Percentiles rank a stretch among this genome's conserved stretches.
Evolutionary conservation across 2,888 invertebrate species (phyloP).

Genomic region (Epinotia nisella): DNA sequence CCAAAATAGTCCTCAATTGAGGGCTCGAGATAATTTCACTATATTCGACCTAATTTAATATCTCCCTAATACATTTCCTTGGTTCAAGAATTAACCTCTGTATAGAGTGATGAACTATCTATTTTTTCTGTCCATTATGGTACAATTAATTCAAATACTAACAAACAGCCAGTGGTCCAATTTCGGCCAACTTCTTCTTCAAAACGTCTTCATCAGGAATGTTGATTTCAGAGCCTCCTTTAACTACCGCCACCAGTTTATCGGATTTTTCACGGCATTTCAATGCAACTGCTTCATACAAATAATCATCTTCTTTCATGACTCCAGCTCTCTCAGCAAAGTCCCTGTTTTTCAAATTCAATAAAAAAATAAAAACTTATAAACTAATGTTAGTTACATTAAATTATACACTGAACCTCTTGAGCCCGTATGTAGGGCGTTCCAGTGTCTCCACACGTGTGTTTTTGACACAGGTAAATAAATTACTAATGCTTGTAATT

Average conservation of each 20-base stretch:
- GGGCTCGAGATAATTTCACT: too few relatives aligned
- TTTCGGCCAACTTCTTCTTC: constrained; percentile 39
- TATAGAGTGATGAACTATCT: too few relatives aligned
- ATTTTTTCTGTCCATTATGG: too few relatives aligned
- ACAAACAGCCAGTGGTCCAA: constrained; percentile 47
- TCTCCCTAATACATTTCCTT: too few relatives aligned
- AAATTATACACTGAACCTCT: too few relatives aligned
- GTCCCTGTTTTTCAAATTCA: constrained; percentile 5
- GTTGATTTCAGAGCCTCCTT: constrained; percentile 19
- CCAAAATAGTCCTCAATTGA: too few relatives aligned
- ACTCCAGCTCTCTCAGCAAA: not conserved
- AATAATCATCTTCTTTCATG: constrained; percentile 14
- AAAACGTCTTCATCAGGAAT: constrained; percentile 43
- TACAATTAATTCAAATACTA: not conserved
- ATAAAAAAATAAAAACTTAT: too few relatives aligned
- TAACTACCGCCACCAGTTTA: constrained; percentile 42
- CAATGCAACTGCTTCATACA: not conserved
- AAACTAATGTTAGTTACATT: too few relatives aligned
- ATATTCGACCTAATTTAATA: too few relatives aligned
- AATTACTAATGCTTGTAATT: not conserved
- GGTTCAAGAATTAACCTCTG: too few relatives aligned
- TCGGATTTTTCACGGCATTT: not conserved
- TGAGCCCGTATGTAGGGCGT: too few relatives aligned
- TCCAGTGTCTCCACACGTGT: too few relatives aligned
- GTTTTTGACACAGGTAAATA: not conserved